phyloP scores from a whole-genome alignment of 1,140 invertebrate species.

The Zaprionus camerounensis region DNA sequence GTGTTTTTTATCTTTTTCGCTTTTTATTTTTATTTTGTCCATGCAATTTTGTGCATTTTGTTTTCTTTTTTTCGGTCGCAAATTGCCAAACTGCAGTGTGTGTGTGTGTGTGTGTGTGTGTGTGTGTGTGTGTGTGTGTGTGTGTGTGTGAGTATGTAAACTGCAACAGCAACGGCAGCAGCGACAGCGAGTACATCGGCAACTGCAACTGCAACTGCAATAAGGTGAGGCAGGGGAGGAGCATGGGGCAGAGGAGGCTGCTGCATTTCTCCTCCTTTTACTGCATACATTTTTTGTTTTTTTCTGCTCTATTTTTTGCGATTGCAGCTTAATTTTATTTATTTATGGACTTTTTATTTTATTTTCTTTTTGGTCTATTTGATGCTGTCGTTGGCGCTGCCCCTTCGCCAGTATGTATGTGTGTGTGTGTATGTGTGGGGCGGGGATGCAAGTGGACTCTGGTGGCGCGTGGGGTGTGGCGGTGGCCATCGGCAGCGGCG shows the following conservation, averaged over 20 bases:
- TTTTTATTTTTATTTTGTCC: slow-evolving; percentile 36
- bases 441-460: not conserved
- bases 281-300: slow-evolving; percentile 39
- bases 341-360: slow-evolving; percentile 70
- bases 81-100: slow-evolving; percentile 73
- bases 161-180: slow-evolving; percentile 51
- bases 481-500: slow-evolving; percentile 16
- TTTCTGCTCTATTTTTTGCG: slow-evolving; percentile 41
- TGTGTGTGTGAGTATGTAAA: slow-evolving; percentile 54
- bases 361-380: slow-evolving; percentile 48
- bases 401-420: not conserved
- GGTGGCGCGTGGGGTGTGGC: slow-evolving; percentile 5
- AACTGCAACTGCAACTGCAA: slow-evolving; percentile 38
- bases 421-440: slow-evolving; percentile 24
- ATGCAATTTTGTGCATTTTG: slow-evolving; percentile 42
- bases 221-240: not conserved
- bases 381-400: slow-evolving; percentile 2
- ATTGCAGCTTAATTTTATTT: slow-evolving; percentile 79
- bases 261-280: slow-evolving; percentile 54
- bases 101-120: slow-evolving; percentile 7
- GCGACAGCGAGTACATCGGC: slow-evolving; percentile 52
- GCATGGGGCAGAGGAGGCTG: not conserved
- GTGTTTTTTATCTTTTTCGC: slow-evolving; percentile 30
- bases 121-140: slow-evolving; percentile 1
- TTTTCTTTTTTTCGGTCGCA: slow-evolving; percentile 45